phyloP scores from a whole-genome alignment of 2,797 vertebrate genomes.

The Oophaga sylvatica region DNA sequence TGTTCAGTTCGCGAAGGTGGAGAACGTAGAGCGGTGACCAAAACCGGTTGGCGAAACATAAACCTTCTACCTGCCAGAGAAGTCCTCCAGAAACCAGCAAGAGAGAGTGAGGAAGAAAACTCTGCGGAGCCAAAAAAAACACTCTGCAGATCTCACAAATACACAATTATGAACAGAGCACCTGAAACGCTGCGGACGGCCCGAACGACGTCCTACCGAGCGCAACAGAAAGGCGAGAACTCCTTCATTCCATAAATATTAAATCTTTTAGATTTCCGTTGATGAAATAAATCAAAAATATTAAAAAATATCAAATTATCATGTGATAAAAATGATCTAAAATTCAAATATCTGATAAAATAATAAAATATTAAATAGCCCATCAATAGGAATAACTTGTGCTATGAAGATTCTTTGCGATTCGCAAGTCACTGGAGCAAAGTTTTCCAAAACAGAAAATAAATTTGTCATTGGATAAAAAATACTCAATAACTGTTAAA shows the following conservation, averaged over 20 bases:
- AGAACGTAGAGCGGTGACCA: constrained; percentile 3
- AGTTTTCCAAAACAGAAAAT: too few species aligned
- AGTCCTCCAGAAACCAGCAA: background rate
- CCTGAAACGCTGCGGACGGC: background rate
- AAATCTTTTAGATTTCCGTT: background rate
- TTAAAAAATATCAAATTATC: too few species aligned
- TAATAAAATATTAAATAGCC: too few species aligned
- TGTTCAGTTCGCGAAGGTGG: constrained; percentile 28
- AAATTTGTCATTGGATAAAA: too few species aligned
- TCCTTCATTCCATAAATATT: background rate
- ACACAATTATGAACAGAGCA: constrained; percentile 22
- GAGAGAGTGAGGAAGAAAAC: background rate
- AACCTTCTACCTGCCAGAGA: constrained; percentile 5
- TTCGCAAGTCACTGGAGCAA: too few species aligned
- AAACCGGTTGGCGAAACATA: constrained; percentile 17
- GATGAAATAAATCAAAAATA: too few species aligned
- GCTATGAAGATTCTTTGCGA: too few species aligned
- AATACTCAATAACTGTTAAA: too few species aligned
- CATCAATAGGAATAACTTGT: too few species aligned
- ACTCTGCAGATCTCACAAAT: constrained; percentile 29
- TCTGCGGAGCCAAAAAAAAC: constrained; percentile 42
- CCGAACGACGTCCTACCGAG: background rate
- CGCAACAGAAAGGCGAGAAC: background rate
- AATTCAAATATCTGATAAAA: background rate
- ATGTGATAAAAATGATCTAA: too few species aligned